Base-by-base conservation (phyloP, 1,140 invertebrate genomes). In the Protaetia brevitarsis region DNA sequence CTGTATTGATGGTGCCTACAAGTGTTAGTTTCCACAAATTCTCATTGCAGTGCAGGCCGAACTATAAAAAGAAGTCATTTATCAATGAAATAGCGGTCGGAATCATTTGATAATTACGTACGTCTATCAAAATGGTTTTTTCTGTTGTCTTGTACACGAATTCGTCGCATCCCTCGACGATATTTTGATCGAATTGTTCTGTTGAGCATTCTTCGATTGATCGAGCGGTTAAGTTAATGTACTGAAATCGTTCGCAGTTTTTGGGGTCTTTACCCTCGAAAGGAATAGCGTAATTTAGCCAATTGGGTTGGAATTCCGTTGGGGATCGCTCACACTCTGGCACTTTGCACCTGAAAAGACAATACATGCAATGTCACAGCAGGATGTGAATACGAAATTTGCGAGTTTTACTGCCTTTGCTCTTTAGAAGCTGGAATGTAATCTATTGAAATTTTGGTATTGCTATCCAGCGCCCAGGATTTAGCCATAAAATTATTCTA, bases 1-100 rank as follows among this genome's bases (percentile, higher is more conserved):
- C 74, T 73, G 87, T 89, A 74, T 89, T 89, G 6, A 89, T 79
- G 3, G 88, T 90, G 29, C 89, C 89, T 16, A 90, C 85, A 64
- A 90, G 73, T 0, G 88, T 85, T 34, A 89, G 76, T 77, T 88
- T 89, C 88, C 88, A 91, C 71, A 85, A 81, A 73, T 88, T 84
- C 8, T 82, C 75, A 10, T 80, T 72, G 68, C 86, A 87, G 16
- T 82, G 82, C 1, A 87, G 78, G 57, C 79, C 74, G 72, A 84
- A 87, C 85, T 87, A 57, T 71, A 77, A 73, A 66, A 31, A 11
- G 4, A n/a, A 34, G 13, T n/a, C n/a, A n/a, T n/a, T n/a, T n/a
- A n/a, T n/a, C n/a, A 62, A 34, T 58, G 16, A 36, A 62, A 37
- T 63, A n/a, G 7, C 27, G 26, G 59, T 13, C 3, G 2, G 19